These are phyloP conservation scores for Dasyornis broadbenti DNA, from an alignment of 2,113 vertebrate species.

Conservation along the genomic window DNA sequence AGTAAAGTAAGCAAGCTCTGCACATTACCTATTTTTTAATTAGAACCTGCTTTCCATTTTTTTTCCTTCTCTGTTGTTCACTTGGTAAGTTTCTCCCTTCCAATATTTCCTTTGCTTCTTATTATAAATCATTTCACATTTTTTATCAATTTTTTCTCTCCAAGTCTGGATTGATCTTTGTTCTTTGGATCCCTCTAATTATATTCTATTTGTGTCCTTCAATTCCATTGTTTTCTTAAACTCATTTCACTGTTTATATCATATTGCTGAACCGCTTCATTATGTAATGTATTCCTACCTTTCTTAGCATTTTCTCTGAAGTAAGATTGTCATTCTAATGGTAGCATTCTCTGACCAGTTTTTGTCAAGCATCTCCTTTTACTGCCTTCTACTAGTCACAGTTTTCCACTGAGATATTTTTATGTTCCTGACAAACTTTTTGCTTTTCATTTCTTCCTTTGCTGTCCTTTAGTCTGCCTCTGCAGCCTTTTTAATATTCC, in stretches of 20 bases:
- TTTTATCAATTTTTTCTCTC: not conserved
- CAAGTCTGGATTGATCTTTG: not conserved
- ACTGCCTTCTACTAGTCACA: not conserved
- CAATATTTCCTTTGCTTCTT: not conserved
- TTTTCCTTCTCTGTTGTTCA: not conserved
- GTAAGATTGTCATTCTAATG: not conserved
- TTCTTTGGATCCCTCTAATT: not conserved
- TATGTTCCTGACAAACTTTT: not conserved
- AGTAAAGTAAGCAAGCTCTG: not conserved
- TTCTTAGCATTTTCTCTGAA: not conserved
- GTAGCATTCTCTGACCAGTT: not conserved
- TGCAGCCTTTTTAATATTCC: not conserved
- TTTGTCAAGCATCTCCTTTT: not conserved
- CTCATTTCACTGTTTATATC: not conserved
- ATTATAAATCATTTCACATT: not conserved
- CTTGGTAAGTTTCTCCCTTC: not conserved
- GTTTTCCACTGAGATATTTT: not conserved
- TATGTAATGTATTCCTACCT: not conserved
- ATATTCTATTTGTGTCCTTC: not conserved
- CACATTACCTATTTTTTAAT: not conserved
- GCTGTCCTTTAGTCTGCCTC: not conserved
- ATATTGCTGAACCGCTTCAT: not conserved
- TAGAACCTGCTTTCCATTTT: not conserved
- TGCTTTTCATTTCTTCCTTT: not conserved
- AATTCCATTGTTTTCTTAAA: not conserved